phyloP scores from a whole-genome alignment of 2,113 vertebrate species.

The Muntiacus reevesi region DNA sequence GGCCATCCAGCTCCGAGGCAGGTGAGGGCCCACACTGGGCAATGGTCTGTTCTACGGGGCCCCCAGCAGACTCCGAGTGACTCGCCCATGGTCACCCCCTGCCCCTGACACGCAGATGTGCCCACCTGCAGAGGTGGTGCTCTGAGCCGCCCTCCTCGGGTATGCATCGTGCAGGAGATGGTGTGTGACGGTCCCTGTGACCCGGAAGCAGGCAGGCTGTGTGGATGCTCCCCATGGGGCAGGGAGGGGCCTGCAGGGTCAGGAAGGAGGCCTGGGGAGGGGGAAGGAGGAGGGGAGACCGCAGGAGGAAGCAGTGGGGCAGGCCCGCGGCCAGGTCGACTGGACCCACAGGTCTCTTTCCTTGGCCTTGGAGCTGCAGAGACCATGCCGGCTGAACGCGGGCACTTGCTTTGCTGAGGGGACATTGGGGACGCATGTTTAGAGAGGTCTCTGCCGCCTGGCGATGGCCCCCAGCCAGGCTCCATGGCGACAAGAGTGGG shows the following conservation, averaged over 20 bases:
- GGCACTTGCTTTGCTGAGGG: neutral
- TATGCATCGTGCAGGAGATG: fast-evolving
- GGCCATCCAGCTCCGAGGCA: conserved; percentile 92
- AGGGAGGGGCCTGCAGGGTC: neutral
- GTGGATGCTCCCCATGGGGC: neutral
- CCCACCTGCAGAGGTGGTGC: neutral
- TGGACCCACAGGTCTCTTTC: neutral
- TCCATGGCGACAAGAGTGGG: fast-evolving
- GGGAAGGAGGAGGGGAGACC: neutral
- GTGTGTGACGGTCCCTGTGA: neutral
- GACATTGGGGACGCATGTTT: fast-evolving
- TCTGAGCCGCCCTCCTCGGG: neutral
- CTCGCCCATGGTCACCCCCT: neutral
- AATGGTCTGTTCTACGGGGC: fast-evolving
- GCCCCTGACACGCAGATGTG: fast-evolving
- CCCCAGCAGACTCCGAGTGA: fast-evolving
- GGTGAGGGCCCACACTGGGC: conserved; percentile 73
- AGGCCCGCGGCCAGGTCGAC: fast-evolving
- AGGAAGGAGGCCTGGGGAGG: neutral
- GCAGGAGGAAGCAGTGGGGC: neutral
- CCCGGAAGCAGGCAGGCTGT: neutral
- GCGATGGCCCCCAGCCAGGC: fast-evolving
- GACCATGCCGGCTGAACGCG: fast-evolving
- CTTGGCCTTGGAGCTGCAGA: fast-evolving
- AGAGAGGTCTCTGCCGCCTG: fast-evolving